These are phyloP conservation scores for Clepsis dumicolana DNA, from an alignment of 2,888 invertebrate genomes.

Conservation along the genomic window DNA sequence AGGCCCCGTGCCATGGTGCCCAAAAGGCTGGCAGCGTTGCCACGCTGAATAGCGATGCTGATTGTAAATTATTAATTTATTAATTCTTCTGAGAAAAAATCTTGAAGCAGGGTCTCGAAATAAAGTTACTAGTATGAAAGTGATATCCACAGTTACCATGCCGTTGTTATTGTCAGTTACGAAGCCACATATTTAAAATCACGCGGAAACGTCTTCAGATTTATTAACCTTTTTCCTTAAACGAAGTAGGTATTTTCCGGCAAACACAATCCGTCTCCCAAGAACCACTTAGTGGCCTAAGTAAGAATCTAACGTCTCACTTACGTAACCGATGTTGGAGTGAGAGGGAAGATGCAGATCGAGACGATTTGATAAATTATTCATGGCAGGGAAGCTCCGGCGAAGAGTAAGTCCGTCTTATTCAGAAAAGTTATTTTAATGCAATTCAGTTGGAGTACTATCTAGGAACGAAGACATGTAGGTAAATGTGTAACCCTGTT, in stretches of 20 bases:
- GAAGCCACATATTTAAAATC: background rate
- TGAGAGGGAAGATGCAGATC: constrained; percentile 19
- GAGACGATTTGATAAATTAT: constrained; percentile 30
- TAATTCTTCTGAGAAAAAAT: too few relatives aligned
- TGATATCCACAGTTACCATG: background rate
- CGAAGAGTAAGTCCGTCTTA: background rate
- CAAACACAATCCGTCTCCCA: constrained; percentile 7
- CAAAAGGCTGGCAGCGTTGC: too few relatives aligned
- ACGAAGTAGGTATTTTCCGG: constrained; percentile 4
- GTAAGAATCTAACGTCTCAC: constrained; percentile 7
- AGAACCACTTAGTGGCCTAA: constrained; percentile 16
- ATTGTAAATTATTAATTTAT: too few relatives aligned
- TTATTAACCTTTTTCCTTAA: constrained; percentile 5
- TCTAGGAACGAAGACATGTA: too few relatives aligned
- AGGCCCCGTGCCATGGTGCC: too few relatives aligned
- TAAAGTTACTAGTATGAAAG: too few relatives aligned
- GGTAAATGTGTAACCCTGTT: too few relatives aligned
- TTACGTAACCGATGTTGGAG: constrained; percentile 18
- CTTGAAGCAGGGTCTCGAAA: too few relatives aligned
- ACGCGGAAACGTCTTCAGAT: background rate
- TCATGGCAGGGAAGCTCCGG: constrained; percentile 22
- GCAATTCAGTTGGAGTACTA: too few relatives aligned
- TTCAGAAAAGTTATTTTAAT: background rate
- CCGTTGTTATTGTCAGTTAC: too few relatives aligned
- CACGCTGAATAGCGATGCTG: too few relatives aligned